Percentiles rank a stretch among this genome's conserved stretches.
Evolutionary conservation across 2,888 invertebrate genomes (phyloP).

Genomic region (Drosophila mulleri): DNA sequence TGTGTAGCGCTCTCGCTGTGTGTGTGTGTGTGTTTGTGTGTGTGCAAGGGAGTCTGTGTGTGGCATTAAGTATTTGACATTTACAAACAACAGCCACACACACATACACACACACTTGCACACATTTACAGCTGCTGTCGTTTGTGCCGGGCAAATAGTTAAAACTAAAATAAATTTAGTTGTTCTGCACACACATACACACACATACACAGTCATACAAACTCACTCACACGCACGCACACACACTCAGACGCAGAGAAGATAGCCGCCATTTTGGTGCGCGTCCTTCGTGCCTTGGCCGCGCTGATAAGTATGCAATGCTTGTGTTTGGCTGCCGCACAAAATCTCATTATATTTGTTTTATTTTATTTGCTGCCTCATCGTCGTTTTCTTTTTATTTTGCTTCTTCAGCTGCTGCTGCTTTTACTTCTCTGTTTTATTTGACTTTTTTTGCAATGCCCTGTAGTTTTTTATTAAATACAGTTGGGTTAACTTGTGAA

Average conservation of each 20-base stretch:
- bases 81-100: conserved; percentile 8
- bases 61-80: conserved; percentile 31
- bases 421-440: conserved; percentile 29
- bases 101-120: conserved; percentile 24
- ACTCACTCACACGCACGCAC: conserved; percentile 22
- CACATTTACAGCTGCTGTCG: conserved; percentile 34
- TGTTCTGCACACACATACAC: conserved; percentile 38
- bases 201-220: conserved; percentile 16
- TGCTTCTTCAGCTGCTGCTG: conserved; percentile 22
- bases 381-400: conserved; percentile 50
- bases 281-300: conserved; percentile 36
- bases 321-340: conserved; percentile 60
- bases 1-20: conserved; percentile 19
- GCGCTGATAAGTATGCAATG: conserved; percentile 77
- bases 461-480: not conserved
- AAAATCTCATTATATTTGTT: conserved; percentile 83
- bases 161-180: conserved; percentile 78
- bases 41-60: conserved; percentile 40
- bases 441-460: conserved; percentile 25
- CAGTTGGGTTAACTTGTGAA: not conserved
- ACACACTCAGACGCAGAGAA: conserved; percentile 52
- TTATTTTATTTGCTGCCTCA: conserved; percentile 76
- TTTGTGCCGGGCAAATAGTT: conserved; percentile 78
- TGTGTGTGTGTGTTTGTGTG: conserved; percentile 14
- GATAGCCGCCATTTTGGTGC: conserved; percentile 73